Evolutionary conservation across 2,888 invertebrate species (phyloP), one percentile per base, ranked within the genome.

Genomic region (Acrobasis suavella): DNA sequence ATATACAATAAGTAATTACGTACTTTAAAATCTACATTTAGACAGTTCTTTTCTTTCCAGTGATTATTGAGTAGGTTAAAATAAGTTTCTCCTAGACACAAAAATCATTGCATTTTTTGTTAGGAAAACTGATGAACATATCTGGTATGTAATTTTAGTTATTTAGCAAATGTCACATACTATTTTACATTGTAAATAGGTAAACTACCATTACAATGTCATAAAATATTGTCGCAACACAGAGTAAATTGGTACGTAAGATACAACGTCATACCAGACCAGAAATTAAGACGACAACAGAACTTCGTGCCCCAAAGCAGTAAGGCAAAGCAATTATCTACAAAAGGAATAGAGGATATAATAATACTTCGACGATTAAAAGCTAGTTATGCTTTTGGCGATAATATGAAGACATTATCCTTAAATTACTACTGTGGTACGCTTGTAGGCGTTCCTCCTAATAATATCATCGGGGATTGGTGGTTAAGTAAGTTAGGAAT

Each of bases 231-330:
- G 22, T 22, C 22, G 22, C 22, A 22, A 62, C 63, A 69, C 66
- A 68, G 65, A 67, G 72, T 67, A 70, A 58, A 17, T 54, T 59
- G 46, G 56, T 50, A 12, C 38, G 32, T 50, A 42, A 3, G 22
- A 22, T 22, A 22, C 22, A 1, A 22, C 42, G 14, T 9, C 42
- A 12, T 12, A 42, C 12, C 0, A 10, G 14, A 9, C 12, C 9
- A 10, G 12, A 10, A 42, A 42, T 42, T 42, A 42, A 42, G 42
- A 42, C 42, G 42, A 42, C 42, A 42, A 14, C 1, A 14, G n/a
- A n/a, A 46, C n/a, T 46, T 12, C 2, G 42, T 46, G 46, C 46
- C 46, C 46, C 14, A 14, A 46, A 46, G 46, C 46, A n/a, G 46
- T 46, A 46, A 46, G 46, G 6, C 42, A 10, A 42, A 42, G 42